These are phyloP conservation scores for Megaustenia siamemsis DNA, from an alignment of 2,888 invertebrate species.

Conservation along the genomic window DNA sequence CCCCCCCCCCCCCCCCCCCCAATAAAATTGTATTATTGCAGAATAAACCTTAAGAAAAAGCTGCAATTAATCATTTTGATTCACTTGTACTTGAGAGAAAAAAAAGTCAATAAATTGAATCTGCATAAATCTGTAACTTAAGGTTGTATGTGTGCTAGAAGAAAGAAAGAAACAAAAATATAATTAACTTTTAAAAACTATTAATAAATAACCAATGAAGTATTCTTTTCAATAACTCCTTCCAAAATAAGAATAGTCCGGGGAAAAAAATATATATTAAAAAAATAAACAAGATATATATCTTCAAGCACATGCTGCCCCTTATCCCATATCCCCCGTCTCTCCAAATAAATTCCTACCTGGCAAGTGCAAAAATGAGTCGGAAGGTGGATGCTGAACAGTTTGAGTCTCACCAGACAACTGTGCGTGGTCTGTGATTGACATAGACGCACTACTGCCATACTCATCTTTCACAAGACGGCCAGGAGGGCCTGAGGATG, in stretches of 20 bases:
- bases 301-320: too few species aligned
- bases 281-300: too few species aligned
- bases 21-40: too few species aligned
- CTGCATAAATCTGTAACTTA: too few species aligned
- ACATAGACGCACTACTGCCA: slow-evolving; percentile 58
- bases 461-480: slow-evolving; percentile 95
- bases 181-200: not conserved
- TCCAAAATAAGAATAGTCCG: not conserved
- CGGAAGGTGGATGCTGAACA: slow-evolving; percentile 69
- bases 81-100: too few species aligned
- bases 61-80: too few species aligned
- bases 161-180: not conserved
- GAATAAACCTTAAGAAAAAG: too few species aligned
- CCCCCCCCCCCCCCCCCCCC: too few species aligned
- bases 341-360: slow-evolving; percentile 48
- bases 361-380: slow-evolving; percentile 62
- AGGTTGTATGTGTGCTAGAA: too few species aligned
- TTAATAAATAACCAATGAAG: not conserved
- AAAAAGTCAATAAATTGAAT: too few species aligned
- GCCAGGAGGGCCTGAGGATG: slow-evolving; percentile 81
- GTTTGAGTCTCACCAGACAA: slow-evolving; percentile 62
- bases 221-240: not conserved
- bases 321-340: too few species aligned
- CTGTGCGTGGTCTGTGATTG: slow-evolving; percentile 62
- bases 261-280: not conserved